Evolutionary conservation across 2,888 invertebrate species (phyloP).

Genomic region (Patella depressa): DNA sequence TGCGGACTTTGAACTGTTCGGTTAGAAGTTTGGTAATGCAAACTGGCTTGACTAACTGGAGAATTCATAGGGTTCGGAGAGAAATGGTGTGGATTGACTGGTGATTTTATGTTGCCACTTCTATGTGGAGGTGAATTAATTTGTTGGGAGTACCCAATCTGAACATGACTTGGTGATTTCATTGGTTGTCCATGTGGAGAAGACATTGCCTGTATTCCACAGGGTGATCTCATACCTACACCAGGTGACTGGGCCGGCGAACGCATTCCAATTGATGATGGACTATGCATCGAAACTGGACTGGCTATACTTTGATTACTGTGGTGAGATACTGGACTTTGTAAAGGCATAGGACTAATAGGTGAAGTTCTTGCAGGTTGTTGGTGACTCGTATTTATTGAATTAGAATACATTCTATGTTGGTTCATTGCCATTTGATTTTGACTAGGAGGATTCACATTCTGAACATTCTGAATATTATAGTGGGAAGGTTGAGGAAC

Average conservation of each 20-base stretch:
- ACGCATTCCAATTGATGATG: conserved; percentile 40
- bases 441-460: conserved; percentile 22
- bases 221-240: conserved; percentile 52
- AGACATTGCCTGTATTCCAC: conserved; percentile 42
- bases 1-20: conserved; percentile 25
- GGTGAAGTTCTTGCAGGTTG: conserved; percentile 52
- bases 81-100: conserved; percentile 35
- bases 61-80: conserved; percentile 41
- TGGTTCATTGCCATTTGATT: conserved; percentile 23
- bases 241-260: conserved; percentile 48
- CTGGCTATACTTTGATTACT: conserved; percentile 61
- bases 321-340: conserved; percentile 62
- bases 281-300: conserved; percentile 62
- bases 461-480: conserved; percentile 20
- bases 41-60: conserved; percentile 45
- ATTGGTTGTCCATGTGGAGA: conserved; percentile 39
- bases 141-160: conserved; percentile 7
- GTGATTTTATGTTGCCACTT: conserved; percentile 28
- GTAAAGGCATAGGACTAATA: conserved; percentile 53
- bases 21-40: conserved; percentile 47
- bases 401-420: conserved; percentile 20
- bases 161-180: conserved; percentile 45
- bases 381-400: conserved; percentile 43
- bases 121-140: conserved; percentile 30
- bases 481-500: conserved; percentile 45